A percentile compares a stretch with the other conserved stretches of the same genome.
Evolutionary conservation across 1,140 invertebrate species (phyloP).

Genomic region (Papilio machaon): DNA sequence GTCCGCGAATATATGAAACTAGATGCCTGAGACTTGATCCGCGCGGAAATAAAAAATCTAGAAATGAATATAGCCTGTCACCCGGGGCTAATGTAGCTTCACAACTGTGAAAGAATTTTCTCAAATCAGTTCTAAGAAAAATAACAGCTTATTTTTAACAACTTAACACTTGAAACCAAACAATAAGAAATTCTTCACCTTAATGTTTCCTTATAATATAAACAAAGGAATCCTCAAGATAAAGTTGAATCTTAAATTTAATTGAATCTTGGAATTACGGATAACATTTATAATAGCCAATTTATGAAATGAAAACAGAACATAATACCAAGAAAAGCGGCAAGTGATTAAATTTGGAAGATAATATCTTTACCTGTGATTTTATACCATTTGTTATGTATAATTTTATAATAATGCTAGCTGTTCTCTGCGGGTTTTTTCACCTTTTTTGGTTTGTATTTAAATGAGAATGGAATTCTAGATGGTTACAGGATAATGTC

Average conservation of each 20-base stretch:
- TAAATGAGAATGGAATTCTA: no score
- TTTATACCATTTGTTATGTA: no score
- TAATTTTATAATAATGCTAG: no score
- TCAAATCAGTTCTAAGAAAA: not conserved
- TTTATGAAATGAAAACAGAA: conserved; percentile 6
- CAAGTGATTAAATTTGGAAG: not conserved
- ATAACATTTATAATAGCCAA: not conserved
- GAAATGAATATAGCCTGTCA: no score
- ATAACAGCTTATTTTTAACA: no score
- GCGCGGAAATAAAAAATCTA: no score
- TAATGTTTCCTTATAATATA: not conserved
- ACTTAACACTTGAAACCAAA: conserved; percentile 1
- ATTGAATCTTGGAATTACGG: conserved; percentile 3
- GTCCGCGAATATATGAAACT: no score
- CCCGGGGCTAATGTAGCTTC: no score
- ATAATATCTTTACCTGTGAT: not conserved
- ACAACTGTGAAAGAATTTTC: no score
- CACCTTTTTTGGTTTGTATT: not conserved
- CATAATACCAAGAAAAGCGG: not conserved
- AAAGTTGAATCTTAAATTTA: conserved; percentile 16
- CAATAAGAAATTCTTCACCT: not conserved
- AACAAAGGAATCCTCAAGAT: not conserved
- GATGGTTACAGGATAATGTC: no score
- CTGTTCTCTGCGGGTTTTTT: no score
- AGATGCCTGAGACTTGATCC: no score